phyloP scores from a whole-genome alignment of 2,113 vertebrate species.

The Sinocyclocheilus rhinocerous region DNA sequence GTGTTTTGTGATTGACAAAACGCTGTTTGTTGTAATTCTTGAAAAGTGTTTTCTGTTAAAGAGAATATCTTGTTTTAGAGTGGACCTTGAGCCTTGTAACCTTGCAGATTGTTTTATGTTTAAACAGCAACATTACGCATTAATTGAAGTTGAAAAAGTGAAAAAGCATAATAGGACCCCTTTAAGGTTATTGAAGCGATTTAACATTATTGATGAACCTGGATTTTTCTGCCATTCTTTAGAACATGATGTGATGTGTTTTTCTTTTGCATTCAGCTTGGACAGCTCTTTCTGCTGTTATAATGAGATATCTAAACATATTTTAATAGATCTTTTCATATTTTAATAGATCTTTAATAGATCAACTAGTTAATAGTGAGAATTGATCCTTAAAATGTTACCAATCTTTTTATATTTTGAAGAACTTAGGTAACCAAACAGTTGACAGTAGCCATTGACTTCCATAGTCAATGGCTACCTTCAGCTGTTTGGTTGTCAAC shows the following conservation, averaged over 20 bases:
- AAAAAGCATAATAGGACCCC: background rate
- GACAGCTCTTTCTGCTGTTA: background rate
- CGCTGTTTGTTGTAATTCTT: background rate
- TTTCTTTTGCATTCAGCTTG: background rate
- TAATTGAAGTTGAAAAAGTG: background rate
- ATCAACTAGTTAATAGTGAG: too few relatives aligned
- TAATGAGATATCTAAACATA: background rate
- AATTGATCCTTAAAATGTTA: too few relatives aligned
- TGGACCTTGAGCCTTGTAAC: background rate
- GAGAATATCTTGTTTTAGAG: background rate
- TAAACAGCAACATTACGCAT: background rate
- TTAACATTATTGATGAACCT: background rate
- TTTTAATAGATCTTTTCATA: background rate
- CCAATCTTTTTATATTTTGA: too few relatives aligned
- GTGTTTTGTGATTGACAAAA: too few relatives aligned
- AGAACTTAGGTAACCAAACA: too few relatives aligned
- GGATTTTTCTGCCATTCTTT: background rate
- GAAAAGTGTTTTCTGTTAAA: background rate
- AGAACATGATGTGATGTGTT: background rate
- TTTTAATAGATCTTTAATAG: background rate
- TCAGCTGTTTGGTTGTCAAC: too few relatives aligned
- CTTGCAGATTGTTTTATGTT: background rate
- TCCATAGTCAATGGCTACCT: too few relatives aligned
- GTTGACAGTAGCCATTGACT: too few relatives aligned
- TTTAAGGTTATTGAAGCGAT: background rate